Evolutionary conservation across 2,113 vertebrate genomes (phyloP), one percentile per base, ranked within the genome.

Genomic region (Heloderma charlesbogerti): DNA sequence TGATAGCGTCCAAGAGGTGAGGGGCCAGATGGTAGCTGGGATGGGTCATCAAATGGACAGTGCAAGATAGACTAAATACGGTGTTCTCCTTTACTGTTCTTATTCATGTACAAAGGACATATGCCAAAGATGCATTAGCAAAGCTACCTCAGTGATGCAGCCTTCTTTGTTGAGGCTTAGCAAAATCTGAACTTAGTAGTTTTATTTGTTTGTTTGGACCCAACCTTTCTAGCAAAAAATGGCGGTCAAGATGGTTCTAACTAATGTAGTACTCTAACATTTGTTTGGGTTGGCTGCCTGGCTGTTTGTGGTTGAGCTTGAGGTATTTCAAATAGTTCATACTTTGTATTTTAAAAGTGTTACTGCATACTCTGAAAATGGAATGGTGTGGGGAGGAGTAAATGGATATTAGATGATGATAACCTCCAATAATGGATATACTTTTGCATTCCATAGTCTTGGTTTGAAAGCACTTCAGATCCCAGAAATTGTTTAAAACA

Each of bases 401-500:
- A 81, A 40, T 31, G 5, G 10, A 84, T 74, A 40, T 12, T 27
- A 15, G 40, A 89, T 57, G 1, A 74, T 60, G 29, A 75, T 89
- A 45, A 27, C 10, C 6, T 89, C 51, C 37, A 84, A 84, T 12
- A 63, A 84, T 89, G 5, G 22, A 12, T 57, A 51, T 22, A 54
- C 48, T 43, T 22, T 80, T 69, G 13, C 51, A 34, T 66, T 79
- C 27, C 29, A 9, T 8, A 40, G 27, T 67, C 29, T 80, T 88
- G 34, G 20, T 67, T 78, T 87, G 67, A 86, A 91, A 86, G 43
- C 18, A 79, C n/a, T 81, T 86, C 84, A 57, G 0, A 57, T 89
- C 37, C 63, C 89, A 91, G 60, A 88, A 87, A 91, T 78, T 40
- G 80, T 54, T 91, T 81, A 43, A 0, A 0, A 84, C 22, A 84